Evolutionary conservation across 2,113 vertebrate genomes (phyloP).

Genomic region (Micronisus gabar): DNA sequence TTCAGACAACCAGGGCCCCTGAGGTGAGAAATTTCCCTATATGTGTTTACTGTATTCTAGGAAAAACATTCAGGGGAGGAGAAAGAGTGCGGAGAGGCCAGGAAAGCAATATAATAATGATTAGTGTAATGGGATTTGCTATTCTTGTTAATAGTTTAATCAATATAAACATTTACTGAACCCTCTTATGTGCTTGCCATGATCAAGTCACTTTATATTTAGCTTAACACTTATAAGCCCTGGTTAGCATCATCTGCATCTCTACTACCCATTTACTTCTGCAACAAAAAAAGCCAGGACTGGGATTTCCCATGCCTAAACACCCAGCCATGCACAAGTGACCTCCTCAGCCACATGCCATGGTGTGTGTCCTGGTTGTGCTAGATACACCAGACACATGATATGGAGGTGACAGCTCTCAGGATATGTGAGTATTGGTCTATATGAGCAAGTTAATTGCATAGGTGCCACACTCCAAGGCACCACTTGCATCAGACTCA

Average conservation of each 20-base stretch:
- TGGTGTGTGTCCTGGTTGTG: not conserved
- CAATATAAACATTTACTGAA: conserved; percentile 7
- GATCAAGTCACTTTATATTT: not conserved
- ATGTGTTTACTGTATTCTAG: not conserved
- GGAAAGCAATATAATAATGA: not conserved
- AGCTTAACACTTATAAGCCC: not conserved
- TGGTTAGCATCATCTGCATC: not conserved
- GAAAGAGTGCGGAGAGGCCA: not conserved
- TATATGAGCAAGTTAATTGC: not conserved
- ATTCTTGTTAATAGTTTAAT: conserved; percentile 20
- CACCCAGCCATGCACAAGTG: not conserved
- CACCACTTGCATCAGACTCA: not conserved
- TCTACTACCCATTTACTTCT: not conserved
- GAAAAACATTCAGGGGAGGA: not conserved
- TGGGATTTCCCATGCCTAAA: not conserved
- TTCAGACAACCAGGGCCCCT: not conserved
- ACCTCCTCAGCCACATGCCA: not conserved
- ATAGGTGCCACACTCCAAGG: not conserved
- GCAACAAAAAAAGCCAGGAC: not conserved
- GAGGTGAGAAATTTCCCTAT: not conserved
- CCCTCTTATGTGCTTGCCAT: not conserved
- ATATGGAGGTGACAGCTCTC: rapidly evolving
- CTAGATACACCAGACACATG: not conserved
- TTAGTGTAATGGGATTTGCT: conserved; percentile 8
- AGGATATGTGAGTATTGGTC: too few species aligned